A percentile compares a stretch with the other conserved stretches of the same genome.
phyloP scores from a whole-genome alignment of 1,140 invertebrate genomes.

The Penaeus indicus region DNA sequence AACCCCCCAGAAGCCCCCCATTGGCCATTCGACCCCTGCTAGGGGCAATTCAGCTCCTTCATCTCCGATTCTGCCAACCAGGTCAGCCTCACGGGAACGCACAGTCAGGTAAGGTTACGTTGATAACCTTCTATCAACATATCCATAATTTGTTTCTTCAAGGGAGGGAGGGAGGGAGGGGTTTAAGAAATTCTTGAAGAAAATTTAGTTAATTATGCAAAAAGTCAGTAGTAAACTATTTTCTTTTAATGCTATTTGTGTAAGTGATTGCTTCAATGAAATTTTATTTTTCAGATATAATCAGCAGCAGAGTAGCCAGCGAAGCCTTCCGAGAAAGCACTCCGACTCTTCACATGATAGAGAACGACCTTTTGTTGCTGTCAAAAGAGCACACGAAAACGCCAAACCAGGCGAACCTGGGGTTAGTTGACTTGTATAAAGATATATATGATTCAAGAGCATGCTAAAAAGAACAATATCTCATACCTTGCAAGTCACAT shows the following conservation, averaged over 20 bases:
- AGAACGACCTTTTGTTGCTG: conserved; percentile 77
- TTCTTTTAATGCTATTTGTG: neutral
- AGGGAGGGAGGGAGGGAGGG: too few species aligned
- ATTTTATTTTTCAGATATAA: conserved; percentile 36
- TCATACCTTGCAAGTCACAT: too few species aligned
- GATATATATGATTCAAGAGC: neutral
- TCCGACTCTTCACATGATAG: conserved; percentile 73
- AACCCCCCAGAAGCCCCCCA: conserved; percentile 68
- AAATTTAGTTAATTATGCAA: too few species aligned
- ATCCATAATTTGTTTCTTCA: conserved; percentile 7
- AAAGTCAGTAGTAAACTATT: too few species aligned
- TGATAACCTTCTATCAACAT: conserved; percentile 60
- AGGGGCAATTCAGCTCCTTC: conserved; percentile 72
- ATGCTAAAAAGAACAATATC: too few species aligned
- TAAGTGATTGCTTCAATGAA: neutral
- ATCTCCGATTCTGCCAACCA: conserved; percentile 74
- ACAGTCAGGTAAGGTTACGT: conserved; percentile 45
- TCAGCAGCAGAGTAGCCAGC: conserved; percentile 56
- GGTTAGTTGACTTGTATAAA: conserved; percentile 14
- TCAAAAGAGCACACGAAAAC: conserved; percentile 77
- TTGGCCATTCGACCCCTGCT: conserved; percentile 66
- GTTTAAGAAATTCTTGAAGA: too few species aligned
- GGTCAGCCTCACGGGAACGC: conserved; percentile 68
- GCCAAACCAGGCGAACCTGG: conserved; percentile 39
- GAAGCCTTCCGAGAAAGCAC: conserved; percentile 71